These are phyloP conservation scores for Lucifuga dentata DNA, from an alignment of 2,113 vertebrate species.

Conservation along the genomic window DNA sequence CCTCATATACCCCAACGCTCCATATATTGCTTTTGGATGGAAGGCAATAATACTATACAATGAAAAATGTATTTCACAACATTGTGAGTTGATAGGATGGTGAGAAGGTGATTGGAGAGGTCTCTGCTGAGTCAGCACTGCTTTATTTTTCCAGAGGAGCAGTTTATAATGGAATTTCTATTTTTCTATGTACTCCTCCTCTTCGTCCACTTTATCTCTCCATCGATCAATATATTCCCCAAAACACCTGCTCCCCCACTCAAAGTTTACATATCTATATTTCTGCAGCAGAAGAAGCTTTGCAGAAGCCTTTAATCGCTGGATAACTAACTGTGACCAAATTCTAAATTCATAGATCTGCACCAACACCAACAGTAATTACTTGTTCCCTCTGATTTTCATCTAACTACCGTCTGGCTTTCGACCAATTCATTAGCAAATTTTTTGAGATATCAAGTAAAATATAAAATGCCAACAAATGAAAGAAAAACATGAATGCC, in stretches of 20 bases:
- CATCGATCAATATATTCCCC: slow-evolving; percentile 49
- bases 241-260: slow-evolving; percentile 3
- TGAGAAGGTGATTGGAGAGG: slow-evolving; percentile 41
- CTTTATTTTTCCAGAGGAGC: slow-evolving; percentile 44
- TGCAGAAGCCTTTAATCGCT: neutral
- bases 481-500: too few species aligned
- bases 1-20: slow-evolving; percentile 19
- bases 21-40: slow-evolving; percentile 46
- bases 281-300: neutral
- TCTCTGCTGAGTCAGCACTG: slow-evolving; percentile 61
- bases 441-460: too few species aligned
- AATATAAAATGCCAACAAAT: too few species aligned
- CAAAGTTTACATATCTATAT: neutral
- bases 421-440: too few species aligned
- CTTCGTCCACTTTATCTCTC: slow-evolving; percentile 28
- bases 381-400: too few species aligned
- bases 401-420: too few species aligned
- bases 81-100: slow-evolving; percentile 23
- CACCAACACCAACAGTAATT: too few species aligned
- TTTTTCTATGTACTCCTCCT: slow-evolving; percentile 18
- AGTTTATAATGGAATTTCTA: slow-evolving; percentile 35
- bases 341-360: too few species aligned
- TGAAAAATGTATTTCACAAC: slow-evolving; percentile 28
- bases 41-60: slow-evolving; percentile 6
- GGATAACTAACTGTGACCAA: neutral